Conservation (phyloP, 2,888 invertebrate species). For the Drosophila putrida region DNA sequence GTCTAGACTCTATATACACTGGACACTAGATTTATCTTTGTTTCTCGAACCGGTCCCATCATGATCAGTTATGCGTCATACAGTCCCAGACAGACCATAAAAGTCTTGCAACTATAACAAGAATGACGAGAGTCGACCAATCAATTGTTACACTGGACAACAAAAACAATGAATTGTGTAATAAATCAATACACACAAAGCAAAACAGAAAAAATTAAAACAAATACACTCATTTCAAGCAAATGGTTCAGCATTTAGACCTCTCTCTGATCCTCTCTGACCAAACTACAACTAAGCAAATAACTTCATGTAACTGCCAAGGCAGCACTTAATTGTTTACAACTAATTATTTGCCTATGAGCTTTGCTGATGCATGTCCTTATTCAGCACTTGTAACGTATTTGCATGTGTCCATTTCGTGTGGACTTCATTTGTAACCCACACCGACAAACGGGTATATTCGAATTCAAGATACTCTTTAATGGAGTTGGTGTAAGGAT, state of each 20-base stretch:
- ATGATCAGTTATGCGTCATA: conserved; percentile 65
- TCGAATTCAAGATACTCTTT: neutral
- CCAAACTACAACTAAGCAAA: conserved; percentile 21
- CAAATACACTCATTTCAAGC: neutral
- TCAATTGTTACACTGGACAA: conserved; percentile 29
- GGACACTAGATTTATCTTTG: conserved; percentile 61
- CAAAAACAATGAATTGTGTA: conserved; percentile 59
- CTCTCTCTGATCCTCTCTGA: neutral
- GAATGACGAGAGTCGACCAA: conserved; percentile 26
- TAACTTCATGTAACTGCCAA: conserved; percentile 10
- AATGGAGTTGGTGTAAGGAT: too few relatives aligned
- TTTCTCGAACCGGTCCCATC: conserved; percentile 54
- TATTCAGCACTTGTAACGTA: conserved; percentile 13
- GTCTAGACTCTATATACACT: conserved; percentile 58
- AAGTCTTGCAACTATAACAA: conserved; percentile 59
- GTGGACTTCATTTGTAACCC: conserved; percentile 33
- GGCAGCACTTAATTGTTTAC: conserved; percentile 45
- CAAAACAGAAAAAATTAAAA: conserved; percentile 11
- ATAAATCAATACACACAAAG: conserved; percentile 64
- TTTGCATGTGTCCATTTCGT: conserved; percentile 12
- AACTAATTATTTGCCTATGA: conserved; percentile 51
- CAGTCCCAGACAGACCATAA: conserved; percentile 65
- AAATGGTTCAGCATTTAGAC: neutral
- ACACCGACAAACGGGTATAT: conserved; percentile 1
- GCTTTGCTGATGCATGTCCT: conserved; percentile 47